A percentile compares a stretch with the other conserved stretches of the same genome.
Conservation (phyloP, 2,113 vertebrate species). For the Anhinga anhinga region DNA sequence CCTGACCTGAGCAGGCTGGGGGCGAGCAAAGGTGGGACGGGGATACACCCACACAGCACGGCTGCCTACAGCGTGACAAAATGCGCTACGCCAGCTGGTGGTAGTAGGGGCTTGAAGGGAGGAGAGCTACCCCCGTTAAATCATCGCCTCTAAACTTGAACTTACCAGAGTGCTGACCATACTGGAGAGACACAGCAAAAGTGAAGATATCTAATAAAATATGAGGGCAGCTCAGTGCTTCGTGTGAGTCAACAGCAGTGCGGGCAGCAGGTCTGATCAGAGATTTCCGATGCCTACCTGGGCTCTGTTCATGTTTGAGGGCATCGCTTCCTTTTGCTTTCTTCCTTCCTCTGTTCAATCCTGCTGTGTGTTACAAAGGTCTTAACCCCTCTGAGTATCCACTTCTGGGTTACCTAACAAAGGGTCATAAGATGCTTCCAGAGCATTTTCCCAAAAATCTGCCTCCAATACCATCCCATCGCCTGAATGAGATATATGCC, state of each 20-base stretch:
- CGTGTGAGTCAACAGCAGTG: not conserved
- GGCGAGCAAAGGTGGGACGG: not conserved
- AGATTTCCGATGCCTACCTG: not conserved
- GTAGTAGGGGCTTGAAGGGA: not conserved
- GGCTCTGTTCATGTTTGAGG: not conserved
- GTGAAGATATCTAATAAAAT: not conserved
- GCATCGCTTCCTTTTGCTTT: not conserved
- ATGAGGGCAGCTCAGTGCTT: not conserved
- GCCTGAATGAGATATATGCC: not conserved
- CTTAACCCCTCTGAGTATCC: not conserved
- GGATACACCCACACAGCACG: not conserved
- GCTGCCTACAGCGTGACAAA: not conserved
- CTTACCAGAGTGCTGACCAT: not conserved
- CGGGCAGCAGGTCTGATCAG: not conserved
- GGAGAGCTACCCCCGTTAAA: not conserved
- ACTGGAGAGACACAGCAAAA: not conserved
- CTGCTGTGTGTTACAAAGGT: not conserved
- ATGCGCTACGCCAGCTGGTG: rapidly evolving
- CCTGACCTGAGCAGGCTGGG: not conserved
- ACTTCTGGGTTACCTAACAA: not conserved
- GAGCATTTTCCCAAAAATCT: not conserved
- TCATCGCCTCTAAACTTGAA: not conserved
- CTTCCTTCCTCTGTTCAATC: not conserved
- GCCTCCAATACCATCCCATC: not conserved
- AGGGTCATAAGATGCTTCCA: not conserved